phyloP scores from a whole-genome alignment of 2,888 invertebrate species.

The Pheosia tremula region DNA sequence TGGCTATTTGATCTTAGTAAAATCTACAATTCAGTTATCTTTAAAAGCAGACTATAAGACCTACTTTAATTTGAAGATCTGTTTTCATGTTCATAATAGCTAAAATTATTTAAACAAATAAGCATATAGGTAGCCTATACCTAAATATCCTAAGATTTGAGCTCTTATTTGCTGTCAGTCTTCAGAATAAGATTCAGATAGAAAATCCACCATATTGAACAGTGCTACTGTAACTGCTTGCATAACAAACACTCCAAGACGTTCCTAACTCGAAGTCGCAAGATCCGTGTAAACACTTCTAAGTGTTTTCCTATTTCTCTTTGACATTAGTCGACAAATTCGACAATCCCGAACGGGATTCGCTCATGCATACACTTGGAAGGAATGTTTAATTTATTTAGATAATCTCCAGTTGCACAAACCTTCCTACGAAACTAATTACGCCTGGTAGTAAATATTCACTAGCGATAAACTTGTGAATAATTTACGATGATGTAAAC shows the following conservation, averaged over 20 bases:
- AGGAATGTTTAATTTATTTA: slow-evolving; percentile 68
- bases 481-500: slow-evolving; percentile 74
- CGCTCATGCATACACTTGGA: slow-evolving; percentile 45
- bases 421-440: slow-evolving; percentile 72
- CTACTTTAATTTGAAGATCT: background rate
- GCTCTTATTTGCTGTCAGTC: background rate
- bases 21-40: background rate
- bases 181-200: background rate
- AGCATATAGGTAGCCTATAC: too few species aligned
- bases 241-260: slow-evolving; percentile 23
- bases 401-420: slow-evolving; percentile 62
- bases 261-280: slow-evolving; percentile 33
- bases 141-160: background rate
- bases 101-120: too few species aligned
- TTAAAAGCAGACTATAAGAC: background rate
- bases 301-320: slow-evolving; percentile 58
- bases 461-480: slow-evolving; percentile 76
- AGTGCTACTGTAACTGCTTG: slow-evolving; percentile 16
- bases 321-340: slow-evolving; percentile 50
- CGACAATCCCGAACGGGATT: slow-evolving; percentile 43
- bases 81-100: background rate
- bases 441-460: slow-evolving; percentile 74
- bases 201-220: slow-evolving; percentile 6
- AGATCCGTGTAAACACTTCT: slow-evolving; percentile 48
- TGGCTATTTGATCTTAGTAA: slow-evolving; percentile 16